Percentiles rank a stretch among this genome's conserved stretches.
phyloP scores from a whole-genome alignment of 1,140 invertebrate genomes.

The Conus betulinus region DNA sequence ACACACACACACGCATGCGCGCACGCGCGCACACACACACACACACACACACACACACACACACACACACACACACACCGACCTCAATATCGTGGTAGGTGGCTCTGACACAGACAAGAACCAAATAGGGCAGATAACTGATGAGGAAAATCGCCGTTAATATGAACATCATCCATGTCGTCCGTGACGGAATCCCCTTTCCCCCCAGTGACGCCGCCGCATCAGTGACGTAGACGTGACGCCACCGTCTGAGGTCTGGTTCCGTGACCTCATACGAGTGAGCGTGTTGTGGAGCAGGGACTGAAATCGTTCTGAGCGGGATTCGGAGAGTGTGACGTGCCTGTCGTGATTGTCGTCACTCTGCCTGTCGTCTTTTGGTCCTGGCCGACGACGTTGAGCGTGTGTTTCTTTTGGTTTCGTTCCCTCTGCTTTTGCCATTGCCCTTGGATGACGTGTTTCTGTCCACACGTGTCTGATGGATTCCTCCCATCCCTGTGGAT shows the following conservation, averaged over 20 bases:
- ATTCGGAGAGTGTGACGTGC: no score
- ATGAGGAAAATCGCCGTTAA: slow-evolving; percentile 35
- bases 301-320: not conserved
- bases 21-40: not conserved
- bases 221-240: not conserved
- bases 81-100: slow-evolving; percentile 12
- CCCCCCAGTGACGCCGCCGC: not conserved
- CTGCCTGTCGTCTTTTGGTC: no score
- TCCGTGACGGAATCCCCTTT: slow-evolving; percentile 23
- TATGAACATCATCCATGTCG: slow-evolving; percentile 38
- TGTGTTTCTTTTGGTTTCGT: not conserved
- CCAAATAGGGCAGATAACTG: slow-evolving; percentile 37
- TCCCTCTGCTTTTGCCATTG: not conserved
- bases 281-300: not conserved
- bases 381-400: no score
- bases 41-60: not conserved
- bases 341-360: no score
- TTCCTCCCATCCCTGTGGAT: no score
- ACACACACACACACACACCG: no score
- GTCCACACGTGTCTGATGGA: no score
- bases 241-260: not conserved
- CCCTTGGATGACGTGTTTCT: no score
- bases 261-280: not conserved
- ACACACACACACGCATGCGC: not conserved
- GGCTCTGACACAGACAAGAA: not conserved